Percentiles rank a stretch among this genome's conserved stretches.
phyloP scores from a whole-genome alignment of 2,797 vertebrate species.

The Rhinophrynus dorsalis region DNA sequence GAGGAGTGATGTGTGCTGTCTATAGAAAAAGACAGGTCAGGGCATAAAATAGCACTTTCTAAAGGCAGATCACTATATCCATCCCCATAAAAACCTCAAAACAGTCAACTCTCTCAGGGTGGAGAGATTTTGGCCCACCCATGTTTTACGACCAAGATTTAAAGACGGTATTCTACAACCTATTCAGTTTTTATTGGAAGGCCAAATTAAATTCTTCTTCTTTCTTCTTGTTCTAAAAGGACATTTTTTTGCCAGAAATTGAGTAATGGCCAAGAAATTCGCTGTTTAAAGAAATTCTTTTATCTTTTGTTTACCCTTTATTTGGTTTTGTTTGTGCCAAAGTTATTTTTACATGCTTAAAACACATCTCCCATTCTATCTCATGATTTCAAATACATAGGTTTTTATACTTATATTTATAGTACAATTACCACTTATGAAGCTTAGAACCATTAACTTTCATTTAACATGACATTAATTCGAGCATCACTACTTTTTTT shows the following conservation, averaged over 20 bases:
- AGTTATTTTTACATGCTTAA: background rate
- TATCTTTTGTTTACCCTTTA: conserved; percentile 17
- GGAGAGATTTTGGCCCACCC: conserved; percentile 63
- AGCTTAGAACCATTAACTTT: too few species aligned
- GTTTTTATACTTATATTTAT: too few species aligned
- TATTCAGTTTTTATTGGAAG: conserved; percentile 39
- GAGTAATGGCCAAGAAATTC: conserved; percentile 29
- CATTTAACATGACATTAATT: too few species aligned
- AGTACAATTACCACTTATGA: too few species aligned
- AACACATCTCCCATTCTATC: too few species aligned
- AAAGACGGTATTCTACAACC: conserved; percentile 42
- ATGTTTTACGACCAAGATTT: conserved; percentile 55
- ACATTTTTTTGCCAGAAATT: conserved; percentile 6
- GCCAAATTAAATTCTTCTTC: conserved; percentile 32
- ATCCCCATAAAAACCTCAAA: conserved; percentile 61
- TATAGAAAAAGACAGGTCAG: conserved; percentile 53
- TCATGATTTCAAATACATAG: too few species aligned
- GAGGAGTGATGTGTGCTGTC: conserved; percentile 54
- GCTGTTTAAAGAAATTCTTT: conserved; percentile 13
- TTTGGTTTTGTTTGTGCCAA: background rate
- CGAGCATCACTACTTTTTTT: too few species aligned
- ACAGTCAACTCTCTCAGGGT: conserved; percentile 40
- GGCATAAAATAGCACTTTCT: conserved; percentile 56
- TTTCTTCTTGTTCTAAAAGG: conserved; percentile 15
- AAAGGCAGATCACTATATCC: conserved; percentile 56